Evolutionary conservation across 2,888 invertebrate genomes (phyloP), one percentile per base, ranked within the genome.

Genomic region (Aphrophora alni): DNA sequence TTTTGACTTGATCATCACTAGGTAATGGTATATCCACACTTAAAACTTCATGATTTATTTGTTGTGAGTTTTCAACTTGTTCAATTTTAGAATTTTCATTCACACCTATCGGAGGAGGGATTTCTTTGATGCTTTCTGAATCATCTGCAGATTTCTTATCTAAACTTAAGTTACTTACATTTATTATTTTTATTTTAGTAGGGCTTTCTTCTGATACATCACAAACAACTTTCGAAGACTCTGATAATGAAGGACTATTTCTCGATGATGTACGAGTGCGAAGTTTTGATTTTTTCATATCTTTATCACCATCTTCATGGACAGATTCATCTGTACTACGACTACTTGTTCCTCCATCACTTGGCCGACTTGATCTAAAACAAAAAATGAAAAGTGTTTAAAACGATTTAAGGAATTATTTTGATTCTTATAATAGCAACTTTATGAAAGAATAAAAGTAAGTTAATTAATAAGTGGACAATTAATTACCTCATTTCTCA

Each of bases 81-180:
- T 33, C 33, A 8, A n/a, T 8, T 26, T 26, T 26, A 21, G 70
- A 27, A 25, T 21, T 70, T 12, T 70, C 24, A 3, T 27, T 70
- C 17, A 2, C 21, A 12, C 17, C 70, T 70, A 24, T 5, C 86
- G 84, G 84, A 86, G 38, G 83, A 80, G 68, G 85, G 82, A 69
- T 85, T 85, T 51, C 84, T 85, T 73, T 84, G 85, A 14, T 80
- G 27, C 72, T 82, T 86, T 77, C 83, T 12, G 81, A 69, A 0
- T 14, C 70, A 27, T 21, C 38, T 21, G 21, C 38, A 12, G 71
- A 24, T 38, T 33, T 74, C 12, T 44, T 80, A 21, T 82, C 82
- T 14, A 75, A 68, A 24, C 27, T 81, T 79, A 77, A 38, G 24
- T 75, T 75, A 73, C 77, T 75, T 28, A 81, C 70, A 72, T 84